Evolutionary conservation across 1,140 invertebrate genomes (phyloP), one percentile per base, ranked within the genome.

Genomic region (Drosophila sturtevanti): DNA sequence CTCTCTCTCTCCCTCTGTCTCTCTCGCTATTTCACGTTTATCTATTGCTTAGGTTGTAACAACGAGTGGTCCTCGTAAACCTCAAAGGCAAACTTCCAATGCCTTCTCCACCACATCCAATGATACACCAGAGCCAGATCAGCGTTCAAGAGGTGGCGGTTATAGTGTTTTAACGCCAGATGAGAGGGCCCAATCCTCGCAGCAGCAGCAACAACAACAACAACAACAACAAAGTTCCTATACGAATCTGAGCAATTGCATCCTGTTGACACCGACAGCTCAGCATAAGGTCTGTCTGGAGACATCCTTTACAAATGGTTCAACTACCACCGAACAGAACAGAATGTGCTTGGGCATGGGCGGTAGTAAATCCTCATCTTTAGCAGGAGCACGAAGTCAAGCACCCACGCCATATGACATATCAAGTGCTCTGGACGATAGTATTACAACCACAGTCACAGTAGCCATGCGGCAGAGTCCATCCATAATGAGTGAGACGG

Each of bases 261-360:
- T 75, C 35, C 75, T 91, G 64, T 92, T 86, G 68, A 91, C 92
- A 65, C 93, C 92, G 54, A 94, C 92, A 64, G 93, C 92, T 56
- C 94, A 93, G 68, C 94, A 94, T 67, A 93, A 93, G 63, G 90
- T 96, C 11, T 95, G 94, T 74, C 91, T 96, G 59, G 96, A 96
- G 90, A 96, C 96, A 1, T 96, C 95, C 76, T 96, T 96, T 91
- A 95, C 95, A 2, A 95, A 94, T 56, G 68, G 68, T 55, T 69
- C 82, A n/a, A 76, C 59, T 55, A 5, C 63, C 68, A 38, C 72
- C 7, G 48, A 55, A 11, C 59, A 75, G 16, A 92, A 92, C 16
- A 92, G 92, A 38, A 22, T 11, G 44, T 59, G 12, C 63, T 44
- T 12, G 58, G 34, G n/a, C 38, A n/a, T 27, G 24, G 34, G 59